Evolutionary conservation across 2,113 vertebrate species (phyloP), one percentile per base, ranked within the genome.

Genomic region (Actinemys pallida): DNA sequence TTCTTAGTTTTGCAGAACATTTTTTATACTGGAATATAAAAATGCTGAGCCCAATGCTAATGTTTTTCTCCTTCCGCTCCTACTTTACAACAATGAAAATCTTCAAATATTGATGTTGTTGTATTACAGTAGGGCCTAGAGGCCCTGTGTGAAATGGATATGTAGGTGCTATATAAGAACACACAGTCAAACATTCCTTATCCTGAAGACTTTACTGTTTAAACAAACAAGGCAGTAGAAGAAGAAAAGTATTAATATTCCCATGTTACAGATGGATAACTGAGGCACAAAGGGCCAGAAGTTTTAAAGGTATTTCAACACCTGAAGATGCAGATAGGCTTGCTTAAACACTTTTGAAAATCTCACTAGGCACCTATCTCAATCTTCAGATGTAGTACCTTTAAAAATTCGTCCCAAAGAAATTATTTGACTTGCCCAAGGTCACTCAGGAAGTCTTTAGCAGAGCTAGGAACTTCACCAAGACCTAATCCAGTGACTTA

Each of bases 71-170:
- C 5, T 10, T 69, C 1, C 1, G 5, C 29, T 87, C 31, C 17
- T 47, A 45, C 69, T 93, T 84, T 90, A 39, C 0, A 0, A 56
- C 8, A 16, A 8, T 78, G 29, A 14, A 0, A 0, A 4, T 47
- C 81, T 19, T 10, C 39, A 75, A 59, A 59, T 1, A 27, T 4
- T 29, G 27, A 31, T 59, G 27, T 14, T 31, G 31, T 59, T 59
- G 57, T 59, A 6, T 29, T 59, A 6, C 57, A 59, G 57, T 59
- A 12, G 57, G 57, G 27, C 25, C 57, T 25, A 57, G 24, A 57
- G 56, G 10, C 56, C 10, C 56, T 59, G 27, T 29, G 25, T 83
- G 39, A 69, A 93, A 47, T 42, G 8, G 31, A n/a, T 69, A 10
- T 54, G 10, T 9, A 75, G 0, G 82, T 80, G 53, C 50, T 24